Evolutionary conservation across 2,888 invertebrate genomes (phyloP).

Genomic region (Chorisops tibialis): DNA sequence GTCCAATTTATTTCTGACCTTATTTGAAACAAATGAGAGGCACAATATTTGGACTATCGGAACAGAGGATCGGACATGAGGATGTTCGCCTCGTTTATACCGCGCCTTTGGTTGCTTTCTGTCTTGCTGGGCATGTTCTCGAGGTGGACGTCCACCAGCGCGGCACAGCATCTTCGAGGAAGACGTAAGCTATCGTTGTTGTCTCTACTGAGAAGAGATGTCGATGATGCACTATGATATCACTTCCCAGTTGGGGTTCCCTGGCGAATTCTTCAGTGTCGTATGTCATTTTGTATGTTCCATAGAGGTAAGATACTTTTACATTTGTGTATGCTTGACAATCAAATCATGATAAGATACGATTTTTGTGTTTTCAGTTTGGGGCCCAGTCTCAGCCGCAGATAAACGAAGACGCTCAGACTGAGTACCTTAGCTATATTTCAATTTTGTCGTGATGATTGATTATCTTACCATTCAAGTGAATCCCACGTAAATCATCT

Average conservation of each 20-base stretch:
- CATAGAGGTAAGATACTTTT: not conserved
- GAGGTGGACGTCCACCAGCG: too few relatives aligned
- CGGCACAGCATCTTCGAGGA: not conserved
- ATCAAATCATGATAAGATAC: not conserved
- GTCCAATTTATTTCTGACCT: slow-evolving; percentile 40
- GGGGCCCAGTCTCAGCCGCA: too few relatives aligned
- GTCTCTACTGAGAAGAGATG: slow-evolving; percentile 15
- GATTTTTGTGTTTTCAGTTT: too few relatives aligned
- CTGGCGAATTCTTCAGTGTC: not conserved
- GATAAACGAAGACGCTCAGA: too few relatives aligned
- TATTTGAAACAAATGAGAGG: slow-evolving; percentile 41
- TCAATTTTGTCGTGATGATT: too few relatives aligned
- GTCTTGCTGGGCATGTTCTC: not conserved
- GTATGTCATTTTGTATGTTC: slow-evolving; percentile 14
- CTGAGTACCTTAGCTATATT: too few relatives aligned
- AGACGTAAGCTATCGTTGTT: not conserved
- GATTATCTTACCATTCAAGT: too few relatives aligned
- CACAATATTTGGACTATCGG: slow-evolving; percentile 30
- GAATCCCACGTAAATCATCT: too few relatives aligned
- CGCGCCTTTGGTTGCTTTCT: not conserved
- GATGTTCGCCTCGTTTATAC: slow-evolving; percentile 2
- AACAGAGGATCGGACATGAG: slow-evolving; percentile 24
- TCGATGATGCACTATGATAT: slow-evolving; percentile 21
- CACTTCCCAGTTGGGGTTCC: slow-evolving; percentile 12
- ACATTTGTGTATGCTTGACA: not conserved